Evolutionary conservation across 2,797 vertebrate genomes (phyloP).

Genomic region (Karalla daura): DNA sequence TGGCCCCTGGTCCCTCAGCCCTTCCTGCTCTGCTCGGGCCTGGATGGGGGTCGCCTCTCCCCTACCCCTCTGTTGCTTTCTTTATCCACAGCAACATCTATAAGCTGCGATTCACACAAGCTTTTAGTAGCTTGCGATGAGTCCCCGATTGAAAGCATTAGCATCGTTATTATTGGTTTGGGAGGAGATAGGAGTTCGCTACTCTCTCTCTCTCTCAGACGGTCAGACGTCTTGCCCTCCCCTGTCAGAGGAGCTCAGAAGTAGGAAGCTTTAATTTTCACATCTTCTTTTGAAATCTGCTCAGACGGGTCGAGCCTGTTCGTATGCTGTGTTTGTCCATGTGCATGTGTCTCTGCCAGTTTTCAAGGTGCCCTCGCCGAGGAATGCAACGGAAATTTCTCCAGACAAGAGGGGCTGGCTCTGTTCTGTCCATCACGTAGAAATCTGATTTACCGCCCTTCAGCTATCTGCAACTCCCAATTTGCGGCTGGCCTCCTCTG

Average conservation of each 20-base stretch:
- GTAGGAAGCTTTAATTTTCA: neutral
- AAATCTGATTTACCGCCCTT: conserved; percentile 69
- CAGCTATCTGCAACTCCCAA: conserved; percentile 57
- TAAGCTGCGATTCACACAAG: conserved; percentile 39
- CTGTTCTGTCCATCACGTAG: conserved; percentile 53
- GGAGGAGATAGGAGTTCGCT: conserved; percentile 7
- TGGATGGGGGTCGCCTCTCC: conserved; percentile 40
- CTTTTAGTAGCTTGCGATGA: conserved; percentile 73
- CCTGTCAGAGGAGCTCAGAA: neutral
- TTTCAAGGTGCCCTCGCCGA: conserved; percentile 73
- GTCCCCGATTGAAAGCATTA: conserved; percentile 59
- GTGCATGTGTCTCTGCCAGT: conserved; percentile 51
- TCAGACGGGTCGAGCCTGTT: conserved; percentile 7
- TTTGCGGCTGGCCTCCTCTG: conserved; percentile 29
- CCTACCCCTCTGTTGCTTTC: conserved; percentile 32
- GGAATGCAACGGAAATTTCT: conserved; percentile 67
- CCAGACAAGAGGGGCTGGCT: conserved; percentile 36
- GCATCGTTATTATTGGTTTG: conserved; percentile 29
- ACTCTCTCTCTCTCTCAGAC: neutral
- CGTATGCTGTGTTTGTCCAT: conserved; percentile 29
- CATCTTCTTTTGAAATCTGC: conserved; percentile 21
- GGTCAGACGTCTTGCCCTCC: neutral
- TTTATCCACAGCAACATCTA: conserved; percentile 56
- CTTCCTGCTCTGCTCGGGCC: conserved; percentile 56
- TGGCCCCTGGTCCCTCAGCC: conserved; percentile 47